Evolutionary conservation across 2,113 vertebrate genomes (phyloP).

Genomic region (Amblyopsis rosae): DNA sequence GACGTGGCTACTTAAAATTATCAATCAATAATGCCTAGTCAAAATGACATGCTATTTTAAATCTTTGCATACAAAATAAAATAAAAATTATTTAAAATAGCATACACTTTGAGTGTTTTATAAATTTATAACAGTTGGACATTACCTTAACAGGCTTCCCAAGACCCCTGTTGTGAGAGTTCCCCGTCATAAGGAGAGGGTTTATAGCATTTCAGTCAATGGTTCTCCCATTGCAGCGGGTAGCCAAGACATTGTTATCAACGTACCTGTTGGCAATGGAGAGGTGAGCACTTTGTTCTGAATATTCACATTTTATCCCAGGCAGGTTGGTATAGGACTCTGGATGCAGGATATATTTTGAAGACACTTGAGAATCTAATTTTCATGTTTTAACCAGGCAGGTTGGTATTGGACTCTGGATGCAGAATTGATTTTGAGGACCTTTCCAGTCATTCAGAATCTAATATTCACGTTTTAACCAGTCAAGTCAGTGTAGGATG

Average conservation of each 20-base stretch:
- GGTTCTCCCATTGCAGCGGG: conserved; percentile 73
- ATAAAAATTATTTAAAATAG: too few species aligned
- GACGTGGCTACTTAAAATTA: too few species aligned
- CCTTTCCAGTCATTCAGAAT: too few species aligned
- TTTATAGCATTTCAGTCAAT: conserved; percentile 79
- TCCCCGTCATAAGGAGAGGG: conserved; percentile 74
- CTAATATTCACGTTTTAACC: too few species aligned
- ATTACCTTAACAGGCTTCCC: conserved; percentile 61
- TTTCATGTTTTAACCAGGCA: background rate
- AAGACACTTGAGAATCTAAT: background rate
- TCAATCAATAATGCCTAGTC: too few species aligned
- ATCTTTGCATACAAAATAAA: too few species aligned
- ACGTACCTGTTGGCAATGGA: conserved; percentile 75
- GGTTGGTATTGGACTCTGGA: background rate
- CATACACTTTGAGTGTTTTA: too few species aligned
- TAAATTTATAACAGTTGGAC: background rate
- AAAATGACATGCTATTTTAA: too few species aligned
- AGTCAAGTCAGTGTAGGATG: too few species aligned
- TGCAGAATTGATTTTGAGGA: too few species aligned
- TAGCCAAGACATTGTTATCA: conserved; percentile 70
- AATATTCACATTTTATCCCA: background rate
- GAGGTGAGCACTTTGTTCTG: conserved; percentile 60
- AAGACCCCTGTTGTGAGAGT: conserved; percentile 72
- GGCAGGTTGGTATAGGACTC: background rate
- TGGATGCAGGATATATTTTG: too few species aligned